A percentile compares a stretch with the other conserved stretches of the same genome.
phyloP scores from a whole-genome alignment of 2,888 invertebrate species.

The Microdon myrmicae region DNA sequence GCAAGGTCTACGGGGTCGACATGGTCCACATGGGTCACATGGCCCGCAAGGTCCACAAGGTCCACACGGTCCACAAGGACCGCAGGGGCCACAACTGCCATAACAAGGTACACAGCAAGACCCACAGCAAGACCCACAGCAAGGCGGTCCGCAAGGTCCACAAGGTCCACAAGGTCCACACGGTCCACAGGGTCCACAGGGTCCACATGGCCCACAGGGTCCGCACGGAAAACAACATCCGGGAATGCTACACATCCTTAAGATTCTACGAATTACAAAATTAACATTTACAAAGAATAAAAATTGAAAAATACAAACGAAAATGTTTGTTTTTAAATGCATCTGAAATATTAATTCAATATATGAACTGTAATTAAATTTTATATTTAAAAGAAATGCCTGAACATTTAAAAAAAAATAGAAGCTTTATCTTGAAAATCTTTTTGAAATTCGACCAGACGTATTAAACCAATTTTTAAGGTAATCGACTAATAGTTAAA shows the following conservation, averaged over 20 bases:
- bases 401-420: too few species aligned
- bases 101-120: neutral
- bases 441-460: too few species aligned
- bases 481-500: too few species aligned
- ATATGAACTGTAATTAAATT: too few species aligned
- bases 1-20: slow-evolving; percentile 11
- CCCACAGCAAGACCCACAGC: neutral
- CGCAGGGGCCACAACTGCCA: neutral
- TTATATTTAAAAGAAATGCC: too few species aligned
- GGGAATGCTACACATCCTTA: neutral
- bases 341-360: too few species aligned
- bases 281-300: too few species aligned
- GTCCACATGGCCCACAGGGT: slow-evolving; percentile 13
- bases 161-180: slow-evolving; percentile 1
- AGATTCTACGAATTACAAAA: too few species aligned
- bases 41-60: slow-evolving; percentile 19
- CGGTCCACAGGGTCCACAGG: neutral
- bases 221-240: slow-evolving; percentile 9
- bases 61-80: slow-evolving; percentile 9
- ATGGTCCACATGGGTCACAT: neutral
- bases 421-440: too few species aligned
- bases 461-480: too few species aligned
- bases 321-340: too few species aligned
- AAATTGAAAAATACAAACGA: too few species aligned
- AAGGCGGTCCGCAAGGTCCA: neutral